phyloP scores from a whole-genome alignment of 2,888 invertebrate species.

The Hemaris fuciformis region DNA sequence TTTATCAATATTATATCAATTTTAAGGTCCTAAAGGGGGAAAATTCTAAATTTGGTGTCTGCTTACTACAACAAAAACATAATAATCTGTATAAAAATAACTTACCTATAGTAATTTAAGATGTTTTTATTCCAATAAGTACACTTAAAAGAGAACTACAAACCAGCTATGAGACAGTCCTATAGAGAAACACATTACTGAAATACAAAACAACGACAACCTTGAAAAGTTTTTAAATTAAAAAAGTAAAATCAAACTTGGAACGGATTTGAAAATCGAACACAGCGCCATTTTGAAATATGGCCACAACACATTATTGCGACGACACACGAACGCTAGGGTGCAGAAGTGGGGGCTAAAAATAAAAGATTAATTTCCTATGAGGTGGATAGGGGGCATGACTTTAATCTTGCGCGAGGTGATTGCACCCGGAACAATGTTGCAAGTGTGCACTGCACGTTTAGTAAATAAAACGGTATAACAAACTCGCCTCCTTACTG shows the following conservation, averaged over 20 bases:
- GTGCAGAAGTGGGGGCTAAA: slow-evolving; percentile 55
- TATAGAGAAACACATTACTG: no score
- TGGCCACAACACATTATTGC: slow-evolving; percentile 60
- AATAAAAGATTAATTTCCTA: slow-evolving; percentile 76
- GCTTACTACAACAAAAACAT: no score
- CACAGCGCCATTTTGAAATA: slow-evolving; percentile 66
- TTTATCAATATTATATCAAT: no score
- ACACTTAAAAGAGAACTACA: no score
- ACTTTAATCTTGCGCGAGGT: slow-evolving; percentile 48
- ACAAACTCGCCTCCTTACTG: background rate
- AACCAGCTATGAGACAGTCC: no score
- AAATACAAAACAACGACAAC: background rate
- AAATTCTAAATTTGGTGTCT: no score
- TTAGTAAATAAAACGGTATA: slow-evolving; percentile 11
- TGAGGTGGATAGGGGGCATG: slow-evolving; percentile 55
- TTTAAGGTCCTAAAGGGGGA: no score
- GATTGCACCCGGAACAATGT: slow-evolving; percentile 33
- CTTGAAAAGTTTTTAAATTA: slow-evolving; percentile 22
- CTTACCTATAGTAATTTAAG: no score
- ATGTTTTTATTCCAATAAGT: no score
- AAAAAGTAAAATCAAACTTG: slow-evolving; percentile 36
- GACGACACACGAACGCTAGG: slow-evolving; percentile 54
- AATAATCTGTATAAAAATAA: no score
- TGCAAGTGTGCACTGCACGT: slow-evolving; percentile 24
- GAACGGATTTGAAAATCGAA: slow-evolving; percentile 54